Percentiles rank a stretch among this genome's conserved stretches.
phyloP scores from a whole-genome alignment of 2,888 invertebrate genomes.

The Magallana nippona region DNA sequence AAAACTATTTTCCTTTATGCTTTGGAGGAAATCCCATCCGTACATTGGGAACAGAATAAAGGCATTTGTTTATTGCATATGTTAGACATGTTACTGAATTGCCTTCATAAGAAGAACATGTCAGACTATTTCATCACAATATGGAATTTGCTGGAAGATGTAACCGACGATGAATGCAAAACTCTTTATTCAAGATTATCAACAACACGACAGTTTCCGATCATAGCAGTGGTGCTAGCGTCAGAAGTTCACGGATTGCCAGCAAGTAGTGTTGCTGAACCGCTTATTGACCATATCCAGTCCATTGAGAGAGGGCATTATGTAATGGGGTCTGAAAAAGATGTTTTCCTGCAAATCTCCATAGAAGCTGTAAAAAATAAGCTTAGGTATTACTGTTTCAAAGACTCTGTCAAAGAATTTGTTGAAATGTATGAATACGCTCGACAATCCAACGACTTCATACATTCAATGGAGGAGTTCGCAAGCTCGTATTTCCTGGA shows the following conservation, averaged over 20 bases:
- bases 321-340: constrained; percentile 32
- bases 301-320: neutral
- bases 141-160: constrained; percentile 42
- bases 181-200: constrained; percentile 10
- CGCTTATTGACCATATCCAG: constrained; percentile 42
- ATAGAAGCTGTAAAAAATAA: constrained; percentile 29
- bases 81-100: constrained; percentile 20
- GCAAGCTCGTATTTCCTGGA: neutral
- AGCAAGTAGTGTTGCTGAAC: constrained; percentile 40
- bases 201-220: constrained; percentile 41
- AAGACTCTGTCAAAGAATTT: constrained; percentile 3
- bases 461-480: constrained; percentile 3
- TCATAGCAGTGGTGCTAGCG: constrained; percentile 39
- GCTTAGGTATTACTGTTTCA: neutral
- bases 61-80: constrained; percentile 44
- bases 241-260: constrained; percentile 43
- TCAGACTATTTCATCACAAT: constrained; percentile 46
- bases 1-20: constrained; percentile 48
- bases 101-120: constrained; percentile 24
- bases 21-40: constrained; percentile 35
- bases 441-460: neutral
- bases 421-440: constrained; percentile 35
- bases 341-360: constrained; percentile 39
- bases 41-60: constrained; percentile 35
- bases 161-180: constrained; percentile 12